A percentile compares a stretch with the other conserved stretches of the same genome.
These are phyloP conservation scores for Euleptes europaea DNA, from an alignment of 2,113 vertebrate genomes.

Conservation along the genomic window DNA sequence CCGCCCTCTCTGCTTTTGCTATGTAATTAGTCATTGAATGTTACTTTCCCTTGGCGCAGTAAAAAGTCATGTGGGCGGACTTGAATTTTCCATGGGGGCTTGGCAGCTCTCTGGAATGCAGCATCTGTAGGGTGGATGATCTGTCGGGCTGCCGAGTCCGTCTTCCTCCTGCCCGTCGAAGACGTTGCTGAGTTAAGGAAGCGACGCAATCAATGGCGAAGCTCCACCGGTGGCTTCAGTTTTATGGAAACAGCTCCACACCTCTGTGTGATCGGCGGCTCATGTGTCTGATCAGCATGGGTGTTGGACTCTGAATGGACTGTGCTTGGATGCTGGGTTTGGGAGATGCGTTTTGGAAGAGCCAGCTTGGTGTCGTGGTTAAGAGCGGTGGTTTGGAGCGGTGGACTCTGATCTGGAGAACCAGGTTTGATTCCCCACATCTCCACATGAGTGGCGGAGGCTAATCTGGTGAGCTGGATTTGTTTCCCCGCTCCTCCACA, in stretches of 20 bases:
- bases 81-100: background rate
- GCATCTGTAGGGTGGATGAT: background rate
- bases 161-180: background rate
- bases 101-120: background rate
- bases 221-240: background rate
- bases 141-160: too few relatives aligned
- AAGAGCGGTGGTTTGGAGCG: too few relatives aligned
- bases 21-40: constrained; percentile 13
- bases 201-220: background rate
- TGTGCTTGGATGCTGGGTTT: background rate
- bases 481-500: too few relatives aligned
- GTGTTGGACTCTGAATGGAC: background rate
- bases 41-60: background rate
- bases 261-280: too few relatives aligned
- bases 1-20: constrained; percentile 11
- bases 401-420: too few relatives aligned
- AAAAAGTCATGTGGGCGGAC: constrained; percentile 15
- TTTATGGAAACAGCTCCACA: background rate
- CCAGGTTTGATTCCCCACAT: too few relatives aligned
- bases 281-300: background rate
- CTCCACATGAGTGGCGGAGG: too few relatives aligned
- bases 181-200: background rate
- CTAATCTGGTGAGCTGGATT: too few relatives aligned
- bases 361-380: background rate
- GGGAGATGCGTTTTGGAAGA: background rate